Conservation (phyloP, 2,888 invertebrate species). For the Mayetiola destructor region DNA sequence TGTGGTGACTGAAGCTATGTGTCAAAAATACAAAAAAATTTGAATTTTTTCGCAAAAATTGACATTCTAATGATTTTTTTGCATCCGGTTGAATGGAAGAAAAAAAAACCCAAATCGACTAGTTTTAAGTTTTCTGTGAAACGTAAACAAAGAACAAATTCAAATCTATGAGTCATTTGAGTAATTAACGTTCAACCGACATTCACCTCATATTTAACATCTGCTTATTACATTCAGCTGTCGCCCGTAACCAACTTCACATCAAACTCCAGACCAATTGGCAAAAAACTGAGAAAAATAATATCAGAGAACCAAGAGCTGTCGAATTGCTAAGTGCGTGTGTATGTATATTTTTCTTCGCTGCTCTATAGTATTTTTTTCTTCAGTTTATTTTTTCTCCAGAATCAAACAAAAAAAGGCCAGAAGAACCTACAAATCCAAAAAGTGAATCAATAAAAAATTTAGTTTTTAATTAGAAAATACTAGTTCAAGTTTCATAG, state of each 20-base stretch:
- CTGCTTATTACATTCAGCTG: background rate
- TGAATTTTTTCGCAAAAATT: background rate
- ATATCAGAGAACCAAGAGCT: slow-evolving; percentile 5
- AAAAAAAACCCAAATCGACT: too few relatives aligned
- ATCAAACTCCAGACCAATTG: background rate
- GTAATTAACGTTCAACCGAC: background rate
- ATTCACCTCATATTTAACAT: slow-evolving; percentile 1
- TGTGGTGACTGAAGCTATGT: too few relatives aligned
- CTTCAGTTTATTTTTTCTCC: background rate
- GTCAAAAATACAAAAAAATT: too few relatives aligned
- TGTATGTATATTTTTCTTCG: background rate
- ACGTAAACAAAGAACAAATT: background rate
- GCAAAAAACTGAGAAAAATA: slow-evolving; percentile 8
- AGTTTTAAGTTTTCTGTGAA: background rate
- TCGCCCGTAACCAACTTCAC: background rate
- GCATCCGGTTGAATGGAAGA: too few relatives aligned
- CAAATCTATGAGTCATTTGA: background rate
- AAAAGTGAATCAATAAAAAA: background rate
- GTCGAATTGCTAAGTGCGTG: background rate
- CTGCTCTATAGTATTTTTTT: background rate
- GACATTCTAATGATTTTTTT: background rate
- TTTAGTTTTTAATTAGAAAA: background rate
- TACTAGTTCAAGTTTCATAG: background rate
- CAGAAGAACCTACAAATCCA: background rate
- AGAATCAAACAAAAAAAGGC: background rate